A percentile compares a stretch with the other conserved stretches of the same genome.
Evolutionary conservation across 2,797 vertebrate genomes (phyloP).

Genomic region (Sciurus vulgaris): DNA sequence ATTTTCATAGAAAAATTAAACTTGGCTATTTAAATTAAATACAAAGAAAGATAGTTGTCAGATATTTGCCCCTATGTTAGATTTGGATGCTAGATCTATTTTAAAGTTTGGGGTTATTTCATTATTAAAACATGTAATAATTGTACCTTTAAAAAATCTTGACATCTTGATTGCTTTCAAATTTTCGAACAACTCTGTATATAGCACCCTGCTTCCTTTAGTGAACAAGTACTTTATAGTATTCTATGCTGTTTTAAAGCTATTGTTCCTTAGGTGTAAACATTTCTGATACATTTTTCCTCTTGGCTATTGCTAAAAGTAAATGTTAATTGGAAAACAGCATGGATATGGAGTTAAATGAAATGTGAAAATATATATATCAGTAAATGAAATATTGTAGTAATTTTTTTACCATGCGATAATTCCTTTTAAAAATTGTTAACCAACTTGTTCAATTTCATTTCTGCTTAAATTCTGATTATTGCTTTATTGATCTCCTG

Average conservation of each 20-base stretch:
- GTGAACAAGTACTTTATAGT: background rate
- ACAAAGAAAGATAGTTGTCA: conserved; percentile 28
- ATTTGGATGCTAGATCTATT: background rate
- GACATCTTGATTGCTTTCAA: background rate
- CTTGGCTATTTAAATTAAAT: conserved; percentile 20
- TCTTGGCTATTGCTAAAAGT: conserved; percentile 50
- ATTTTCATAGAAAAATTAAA: conserved; percentile 37
- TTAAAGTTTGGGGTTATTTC: conserved; percentile 63
- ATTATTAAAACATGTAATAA: conserved; percentile 63
- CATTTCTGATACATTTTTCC: conserved; percentile 39
- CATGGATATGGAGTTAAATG: conserved; percentile 4
- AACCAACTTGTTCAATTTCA: background rate
- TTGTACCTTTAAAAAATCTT: conserved; percentile 19
- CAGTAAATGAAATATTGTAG: background rate
- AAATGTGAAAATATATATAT: conserved; percentile 24
- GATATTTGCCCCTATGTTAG: background rate
- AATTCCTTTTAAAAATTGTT: conserved; percentile 8
- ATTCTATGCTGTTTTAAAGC: conserved; percentile 11
- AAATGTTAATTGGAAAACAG: conserved; percentile 44
- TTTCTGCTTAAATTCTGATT: conserved; percentile 44
- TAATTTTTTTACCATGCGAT: conserved; percentile 25
- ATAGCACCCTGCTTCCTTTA: background rate
- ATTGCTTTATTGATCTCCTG: conserved; percentile 28
- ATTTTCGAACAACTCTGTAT: background rate
- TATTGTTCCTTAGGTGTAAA: conserved; percentile 19